Percentiles rank a stretch among this genome's conserved stretches.
phyloP scores from a whole-genome alignment of 2,888 invertebrate species.

The Proisotoma minuta region DNA sequence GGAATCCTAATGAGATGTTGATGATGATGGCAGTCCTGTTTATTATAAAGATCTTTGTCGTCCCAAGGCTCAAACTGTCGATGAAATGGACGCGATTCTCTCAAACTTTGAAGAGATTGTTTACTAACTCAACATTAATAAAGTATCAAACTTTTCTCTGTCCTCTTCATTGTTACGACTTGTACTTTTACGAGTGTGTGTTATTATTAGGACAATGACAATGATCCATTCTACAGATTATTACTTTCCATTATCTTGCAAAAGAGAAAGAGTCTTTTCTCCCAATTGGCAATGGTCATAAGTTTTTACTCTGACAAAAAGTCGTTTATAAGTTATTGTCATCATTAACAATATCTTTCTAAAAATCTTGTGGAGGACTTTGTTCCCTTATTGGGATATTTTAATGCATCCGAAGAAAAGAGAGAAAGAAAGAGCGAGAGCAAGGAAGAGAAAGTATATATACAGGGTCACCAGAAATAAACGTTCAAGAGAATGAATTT shows the following conservation, averaged over 20 bases:
- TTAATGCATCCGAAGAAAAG: too few relatives aligned
- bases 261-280: not conserved
- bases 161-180: constrained; percentile 4
- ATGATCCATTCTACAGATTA: not conserved
- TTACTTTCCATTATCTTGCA: not conserved
- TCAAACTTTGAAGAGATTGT: not conserved
- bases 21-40: constrained; percentile 7
- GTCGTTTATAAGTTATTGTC: constrained; percentile 13
- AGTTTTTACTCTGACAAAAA: constrained; percentile 7
- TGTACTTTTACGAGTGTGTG: too few relatives aligned
- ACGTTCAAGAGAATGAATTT: too few relatives aligned
- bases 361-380: too few relatives aligned
- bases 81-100: not conserved
- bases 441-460: too few relatives aligned
- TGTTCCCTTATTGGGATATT: too few relatives aligned
- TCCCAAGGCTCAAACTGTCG: not conserved
- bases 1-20: constrained; percentile 23
- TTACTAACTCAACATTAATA: too few relatives aligned
- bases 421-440: too few relatives aligned
- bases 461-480: too few relatives aligned
- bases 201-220: not conserved
- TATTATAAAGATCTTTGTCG: not conserved
- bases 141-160: too few relatives aligned
- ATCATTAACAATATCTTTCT: constrained; percentile 15
- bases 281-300: not conserved